These are phyloP conservation scores for Norana najaformis DNA, from an alignment of 2,888 invertebrate species.

Conservation along the genomic window DNA sequence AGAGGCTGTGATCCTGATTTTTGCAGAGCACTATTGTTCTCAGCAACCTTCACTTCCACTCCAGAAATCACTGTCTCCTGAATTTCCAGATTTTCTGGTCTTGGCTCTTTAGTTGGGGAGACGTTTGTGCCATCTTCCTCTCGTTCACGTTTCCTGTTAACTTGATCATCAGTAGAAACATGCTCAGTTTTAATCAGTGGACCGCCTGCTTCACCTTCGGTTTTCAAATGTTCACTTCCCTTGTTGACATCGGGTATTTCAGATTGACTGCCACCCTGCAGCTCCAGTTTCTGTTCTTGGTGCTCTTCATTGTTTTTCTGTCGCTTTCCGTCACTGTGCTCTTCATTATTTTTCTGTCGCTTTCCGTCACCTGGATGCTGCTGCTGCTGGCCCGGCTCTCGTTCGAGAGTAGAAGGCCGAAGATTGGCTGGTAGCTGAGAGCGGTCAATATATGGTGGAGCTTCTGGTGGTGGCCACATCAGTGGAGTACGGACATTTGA, in stretches of 20 bases:
- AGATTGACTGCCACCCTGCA: not conserved
- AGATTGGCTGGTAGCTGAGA: slow-evolving; percentile 31
- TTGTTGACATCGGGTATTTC: not conserved
- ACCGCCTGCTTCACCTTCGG: not conserved
- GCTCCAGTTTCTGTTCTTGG: not conserved
- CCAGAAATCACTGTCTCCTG: not conserved
- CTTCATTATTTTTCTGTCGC: not conserved
- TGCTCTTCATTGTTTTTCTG: too few species aligned
- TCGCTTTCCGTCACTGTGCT: too few species aligned
- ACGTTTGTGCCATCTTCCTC: not conserved
- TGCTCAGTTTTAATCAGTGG: not conserved
- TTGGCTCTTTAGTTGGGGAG: not conserved
- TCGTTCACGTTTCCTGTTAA: not conserved
- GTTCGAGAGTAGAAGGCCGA: slow-evolving; percentile 17
- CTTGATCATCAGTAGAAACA: not conserved
- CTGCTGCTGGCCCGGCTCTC: not conserved
- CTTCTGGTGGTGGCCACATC: slow-evolving; percentile 42
- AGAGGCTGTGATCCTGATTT: not conserved
- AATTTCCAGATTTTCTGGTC: not conserved
- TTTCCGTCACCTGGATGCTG: not conserved
- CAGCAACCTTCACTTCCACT: not conserved
- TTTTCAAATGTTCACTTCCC: not conserved
- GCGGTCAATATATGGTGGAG: slow-evolving; percentile 28
- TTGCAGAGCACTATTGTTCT: not conserved
- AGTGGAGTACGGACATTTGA: slow-evolving; percentile 7